Conservation (phyloP, 2,797 vertebrate genomes). For the Pteronotus mesoamericanus region DNA sequence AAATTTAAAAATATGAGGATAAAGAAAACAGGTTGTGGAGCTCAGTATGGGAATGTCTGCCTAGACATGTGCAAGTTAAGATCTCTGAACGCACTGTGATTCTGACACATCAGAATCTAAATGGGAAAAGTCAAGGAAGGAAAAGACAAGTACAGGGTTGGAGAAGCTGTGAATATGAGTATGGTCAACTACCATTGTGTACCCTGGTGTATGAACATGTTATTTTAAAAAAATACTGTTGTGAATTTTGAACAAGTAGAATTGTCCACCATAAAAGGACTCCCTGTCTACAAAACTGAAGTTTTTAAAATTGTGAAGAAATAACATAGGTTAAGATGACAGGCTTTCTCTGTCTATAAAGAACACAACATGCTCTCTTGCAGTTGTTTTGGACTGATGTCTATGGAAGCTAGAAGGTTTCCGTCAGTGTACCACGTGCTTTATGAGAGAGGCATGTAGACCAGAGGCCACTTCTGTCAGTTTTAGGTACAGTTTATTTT, state of each 20-base stretch:
- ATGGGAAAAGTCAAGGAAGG: neutral
- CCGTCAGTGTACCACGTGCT: neutral
- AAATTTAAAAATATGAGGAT: neutral
- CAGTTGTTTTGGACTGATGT: neutral
- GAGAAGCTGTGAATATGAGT: neutral
- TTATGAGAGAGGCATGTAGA: neutral
- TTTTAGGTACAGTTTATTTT: constrained; percentile 5
- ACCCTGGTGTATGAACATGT: neutral
- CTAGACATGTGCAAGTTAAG: neutral
- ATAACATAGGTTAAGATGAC: neutral
- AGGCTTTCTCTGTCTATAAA: neutral
- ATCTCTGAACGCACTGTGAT: neutral
- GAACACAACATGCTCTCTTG: neutral
- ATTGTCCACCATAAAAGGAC: neutral
- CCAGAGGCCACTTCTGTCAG: neutral
- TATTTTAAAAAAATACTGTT: neutral
- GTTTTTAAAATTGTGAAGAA: constrained; percentile 10
- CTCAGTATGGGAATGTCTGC: neutral
- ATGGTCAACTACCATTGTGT: neutral
- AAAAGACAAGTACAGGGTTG: neutral
- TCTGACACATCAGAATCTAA: neutral
- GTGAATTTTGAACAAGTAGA: neutral
- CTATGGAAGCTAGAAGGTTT: neutral
- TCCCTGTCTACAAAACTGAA: neutral
- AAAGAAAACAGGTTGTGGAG: neutral